phyloP scores from a whole-genome alignment of 2,797 vertebrate genomes.

The Characodon lateralis region DNA sequence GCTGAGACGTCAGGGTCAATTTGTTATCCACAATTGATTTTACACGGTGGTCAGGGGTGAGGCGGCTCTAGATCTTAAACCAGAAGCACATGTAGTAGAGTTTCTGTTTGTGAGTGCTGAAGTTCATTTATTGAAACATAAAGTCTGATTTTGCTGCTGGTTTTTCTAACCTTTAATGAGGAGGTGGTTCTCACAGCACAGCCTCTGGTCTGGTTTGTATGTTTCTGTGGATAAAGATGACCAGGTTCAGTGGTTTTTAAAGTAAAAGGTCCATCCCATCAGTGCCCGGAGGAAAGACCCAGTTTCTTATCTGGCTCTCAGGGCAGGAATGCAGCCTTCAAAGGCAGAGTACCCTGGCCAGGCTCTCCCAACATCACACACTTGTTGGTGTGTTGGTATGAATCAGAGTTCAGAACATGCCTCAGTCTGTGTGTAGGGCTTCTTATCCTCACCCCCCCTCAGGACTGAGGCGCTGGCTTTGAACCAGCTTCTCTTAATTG shows the following conservation, averaged over 20 bases:
- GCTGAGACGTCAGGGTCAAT: constrained; percentile 74
- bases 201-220: constrained; percentile 13
- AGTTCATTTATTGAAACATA: constrained; percentile 39
- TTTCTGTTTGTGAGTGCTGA: constrained; percentile 33
- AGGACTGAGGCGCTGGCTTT: constrained; percentile 59
- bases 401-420: constrained; percentile 42
- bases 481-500: constrained; percentile 63
- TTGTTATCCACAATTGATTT: constrained; percentile 73
- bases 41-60: constrained; percentile 44
- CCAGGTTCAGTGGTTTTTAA: constrained; percentile 33
- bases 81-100: constrained; percentile 19
- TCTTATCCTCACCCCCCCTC: constrained; percentile 41
- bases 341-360: constrained; percentile 46
- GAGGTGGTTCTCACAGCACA: neutral
- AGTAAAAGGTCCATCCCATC: constrained; percentile 1
- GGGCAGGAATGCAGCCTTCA: constrained; percentile 48
- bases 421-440: constrained; percentile 16
- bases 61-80: neutral
- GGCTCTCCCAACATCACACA: constrained; percentile 59
- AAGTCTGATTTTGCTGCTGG: constrained; percentile 18
- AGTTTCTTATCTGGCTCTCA: constrained; percentile 35
- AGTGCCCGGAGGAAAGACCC: constrained; percentile 44
- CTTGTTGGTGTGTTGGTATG: constrained; percentile 53
- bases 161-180: constrained; percentile 35
- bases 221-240: constrained; percentile 24